Conservation (phyloP, 2,797 vertebrate genomes). For the Bradypus variegatus region DNA sequence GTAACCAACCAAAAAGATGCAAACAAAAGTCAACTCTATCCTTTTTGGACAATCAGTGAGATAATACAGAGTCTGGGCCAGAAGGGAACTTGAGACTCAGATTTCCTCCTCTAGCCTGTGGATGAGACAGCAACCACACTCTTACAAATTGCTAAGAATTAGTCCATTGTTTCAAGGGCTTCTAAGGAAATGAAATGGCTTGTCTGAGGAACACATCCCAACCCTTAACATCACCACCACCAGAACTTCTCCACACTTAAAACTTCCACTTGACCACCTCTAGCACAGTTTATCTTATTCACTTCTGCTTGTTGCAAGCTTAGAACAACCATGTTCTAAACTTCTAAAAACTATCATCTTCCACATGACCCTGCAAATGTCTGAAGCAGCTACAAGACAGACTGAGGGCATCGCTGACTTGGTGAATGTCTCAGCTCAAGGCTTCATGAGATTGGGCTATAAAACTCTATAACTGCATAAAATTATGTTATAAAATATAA, state of each 20-base stretch:
- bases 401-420: too few species aligned
- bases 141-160: not conserved
- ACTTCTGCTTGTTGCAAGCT: not conserved
- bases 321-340: not conserved
- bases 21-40: not conserved
- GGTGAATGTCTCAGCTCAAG: not conserved
- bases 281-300: not conserved
- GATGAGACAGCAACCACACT: not conserved
- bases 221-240: not conserved
- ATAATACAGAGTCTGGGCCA: not conserved
- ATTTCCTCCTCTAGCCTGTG: not conserved
- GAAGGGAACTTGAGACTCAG: not conserved
- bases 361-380: not conserved
- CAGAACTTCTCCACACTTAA: not conserved
- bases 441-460: not conserved
- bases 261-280: not conserved
- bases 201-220: not conserved
- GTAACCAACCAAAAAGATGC: not conserved
- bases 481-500: not conserved
- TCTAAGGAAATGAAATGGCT: not conserved
- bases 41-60: not conserved
- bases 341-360: not conserved
- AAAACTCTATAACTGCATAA: not conserved
- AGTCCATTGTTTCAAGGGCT: not conserved
- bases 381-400: not conserved